These are phyloP conservation scores for Setipinna tenuifilis DNA, from an alignment of 2,797 vertebrate genomes.

Conservation along the genomic window DNA sequence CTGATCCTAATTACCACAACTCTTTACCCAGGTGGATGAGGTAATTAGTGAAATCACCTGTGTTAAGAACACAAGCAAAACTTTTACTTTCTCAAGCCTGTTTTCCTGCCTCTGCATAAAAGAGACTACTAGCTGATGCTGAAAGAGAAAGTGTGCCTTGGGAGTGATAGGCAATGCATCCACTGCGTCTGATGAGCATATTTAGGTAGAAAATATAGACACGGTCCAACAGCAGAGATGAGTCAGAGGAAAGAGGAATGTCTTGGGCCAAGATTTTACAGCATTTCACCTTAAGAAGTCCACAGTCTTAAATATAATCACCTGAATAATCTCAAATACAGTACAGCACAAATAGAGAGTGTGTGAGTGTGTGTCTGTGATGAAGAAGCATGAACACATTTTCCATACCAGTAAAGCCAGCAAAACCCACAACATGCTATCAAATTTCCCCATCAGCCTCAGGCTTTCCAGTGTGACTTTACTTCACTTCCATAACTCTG, in stretches of 20 bases:
- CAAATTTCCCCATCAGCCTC: conserved; percentile 4
- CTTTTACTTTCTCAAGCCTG: too few relatives aligned
- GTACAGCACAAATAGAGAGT: neutral
- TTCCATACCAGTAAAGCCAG: neutral
- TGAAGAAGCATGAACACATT: neutral
- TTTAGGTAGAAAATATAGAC: neutral
- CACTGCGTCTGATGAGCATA: neutral
- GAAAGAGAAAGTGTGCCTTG: neutral
- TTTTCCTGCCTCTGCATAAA: neutral
- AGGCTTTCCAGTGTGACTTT: neutral
- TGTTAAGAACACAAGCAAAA: too few relatives aligned
- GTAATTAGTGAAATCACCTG: too few relatives aligned
- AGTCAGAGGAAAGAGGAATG: neutral
- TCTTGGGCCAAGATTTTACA: neutral
- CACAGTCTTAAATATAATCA: neutral
- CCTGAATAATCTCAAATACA: neutral
- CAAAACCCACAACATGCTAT: neutral
- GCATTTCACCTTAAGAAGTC: neutral
- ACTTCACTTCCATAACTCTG: neutral
- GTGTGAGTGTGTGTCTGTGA: neutral
- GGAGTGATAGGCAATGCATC: neutral
- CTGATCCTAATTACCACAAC: too few relatives aligned
- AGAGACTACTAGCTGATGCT: neutral
- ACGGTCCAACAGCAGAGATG: neutral
- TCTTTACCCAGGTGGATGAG: too few relatives aligned